Evolutionary conservation across 2,888 invertebrate species (phyloP).

Genomic region (Tanaodytes sp.): DNA sequence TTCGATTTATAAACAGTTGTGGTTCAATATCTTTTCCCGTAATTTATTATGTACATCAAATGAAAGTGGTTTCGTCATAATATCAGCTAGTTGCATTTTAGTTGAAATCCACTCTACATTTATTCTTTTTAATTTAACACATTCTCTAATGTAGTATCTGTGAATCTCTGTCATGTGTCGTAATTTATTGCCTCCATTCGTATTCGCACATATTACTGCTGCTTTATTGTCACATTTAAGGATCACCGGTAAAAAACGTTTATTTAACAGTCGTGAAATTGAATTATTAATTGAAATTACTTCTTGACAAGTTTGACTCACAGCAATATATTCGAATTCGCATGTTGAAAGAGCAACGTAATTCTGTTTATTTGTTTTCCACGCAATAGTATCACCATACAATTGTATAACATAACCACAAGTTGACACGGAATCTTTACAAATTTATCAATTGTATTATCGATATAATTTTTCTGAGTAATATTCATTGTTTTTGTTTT

Average conservation of each 20-base stretch:
- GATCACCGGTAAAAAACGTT: not conserved
- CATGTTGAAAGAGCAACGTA: slow-evolving; percentile 18
- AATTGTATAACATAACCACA: slow-evolving; percentile 2
- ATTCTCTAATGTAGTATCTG: not conserved
- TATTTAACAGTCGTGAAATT: not conserved
- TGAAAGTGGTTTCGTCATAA: not conserved
- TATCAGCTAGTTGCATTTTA: slow-evolving; percentile 2
- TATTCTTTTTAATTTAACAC: not conserved
- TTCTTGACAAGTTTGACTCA: slow-evolving; percentile 9
- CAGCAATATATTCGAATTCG: slow-evolving; percentile 27
- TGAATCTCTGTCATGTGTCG: slow-evolving; percentile 4
- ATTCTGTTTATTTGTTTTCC: slow-evolving; percentile 8
- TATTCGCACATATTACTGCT: not conserved
- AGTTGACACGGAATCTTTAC: not conserved
- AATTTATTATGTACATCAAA: not conserved
- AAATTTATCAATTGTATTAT: slow-evolving; percentile 34
- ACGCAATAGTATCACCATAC: slow-evolving; percentile 28
- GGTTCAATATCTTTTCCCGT: not conserved
- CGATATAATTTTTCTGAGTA: slow-evolving; percentile 24
- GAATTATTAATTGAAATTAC: not conserved
- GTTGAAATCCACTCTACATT: not conserved
- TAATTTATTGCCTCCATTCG: not conserved
- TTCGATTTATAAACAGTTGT: not conserved
- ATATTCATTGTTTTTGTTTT: slow-evolving; percentile 17
- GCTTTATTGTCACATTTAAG: not conserved